Conservation (phyloP, 2,888 invertebrate species). For the Polydesmus complanatus region DNA sequence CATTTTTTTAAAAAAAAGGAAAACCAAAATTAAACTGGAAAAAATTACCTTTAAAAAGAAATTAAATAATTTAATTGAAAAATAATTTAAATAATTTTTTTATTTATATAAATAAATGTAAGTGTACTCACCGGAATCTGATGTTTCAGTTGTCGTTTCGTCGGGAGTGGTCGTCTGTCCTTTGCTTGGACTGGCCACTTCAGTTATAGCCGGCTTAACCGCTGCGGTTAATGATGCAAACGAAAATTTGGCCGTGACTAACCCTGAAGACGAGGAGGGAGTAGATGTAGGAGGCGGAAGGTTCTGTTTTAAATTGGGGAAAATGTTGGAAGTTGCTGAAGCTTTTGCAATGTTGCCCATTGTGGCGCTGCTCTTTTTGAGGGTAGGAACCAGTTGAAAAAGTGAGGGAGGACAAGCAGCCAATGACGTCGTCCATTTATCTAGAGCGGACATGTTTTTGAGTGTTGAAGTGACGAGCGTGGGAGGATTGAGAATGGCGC, state of each 20-base stretch:
- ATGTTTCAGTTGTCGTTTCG: constrained; percentile 9
- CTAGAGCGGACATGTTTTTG: neutral
- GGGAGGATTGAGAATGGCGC: neutral
- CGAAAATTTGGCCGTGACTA: too few relatives aligned
- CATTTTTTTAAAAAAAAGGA: too few relatives aligned
- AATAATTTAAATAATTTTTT: too few relatives aligned
- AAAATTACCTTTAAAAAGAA: too few relatives aligned
- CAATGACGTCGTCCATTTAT: neutral
- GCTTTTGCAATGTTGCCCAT: neutral
- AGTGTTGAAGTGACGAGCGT: neutral
- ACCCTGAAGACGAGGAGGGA: neutral
- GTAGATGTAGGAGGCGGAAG: neutral
- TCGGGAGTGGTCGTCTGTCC: constrained; percentile 6
- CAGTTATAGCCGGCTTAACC: neutral
- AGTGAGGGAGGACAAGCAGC: neutral
- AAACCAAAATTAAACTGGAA: too few relatives aligned
- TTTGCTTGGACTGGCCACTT: neutral
- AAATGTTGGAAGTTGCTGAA: neutral
- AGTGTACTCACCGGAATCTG: constrained; percentile 15
- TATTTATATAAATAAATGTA: too few relatives aligned
- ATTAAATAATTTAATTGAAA: too few relatives aligned
- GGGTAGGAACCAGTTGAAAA: neutral
- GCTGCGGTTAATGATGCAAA: too few relatives aligned
- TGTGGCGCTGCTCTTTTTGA: neutral
- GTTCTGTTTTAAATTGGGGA: neutral